Base-by-base conservation (phyloP, 2,113 vertebrate species). In the Eupsittula cactorum region DNA sequence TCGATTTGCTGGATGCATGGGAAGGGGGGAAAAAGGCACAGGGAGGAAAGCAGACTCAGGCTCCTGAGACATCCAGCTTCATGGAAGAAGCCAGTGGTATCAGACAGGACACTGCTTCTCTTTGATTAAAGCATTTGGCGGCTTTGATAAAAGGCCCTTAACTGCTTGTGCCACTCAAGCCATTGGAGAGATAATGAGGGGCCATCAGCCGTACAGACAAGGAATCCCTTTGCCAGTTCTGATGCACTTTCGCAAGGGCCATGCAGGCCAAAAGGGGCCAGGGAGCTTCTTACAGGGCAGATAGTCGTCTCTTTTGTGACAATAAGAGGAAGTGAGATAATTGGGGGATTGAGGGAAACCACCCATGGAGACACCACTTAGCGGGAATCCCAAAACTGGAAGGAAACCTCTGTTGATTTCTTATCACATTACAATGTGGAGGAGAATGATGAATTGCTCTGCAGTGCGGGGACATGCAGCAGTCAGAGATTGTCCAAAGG, bases 321-420 rank as follows among this genome's bases (percentile, higher is more conserved):
- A 98, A 98, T 98, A 95, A 97, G 88, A 98, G 98, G 98, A 98
- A 98, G 97, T 97, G 92, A 98, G 98, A 98, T 98, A 98, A 98
- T 73, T 71, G 93, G 89, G 88, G 92, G 44, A 96, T 93, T 89
- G 92, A 96, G 95, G 96, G 68, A 95, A 98, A 82, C 98, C 98
- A 98, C 98, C 98, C 98, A 98, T 77, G 90, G 95, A 98, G 97
- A 96, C 95, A 97, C 94, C 97, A 97, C 97, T 97, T 97, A 96
- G 78, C 33, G 91, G 94, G 98, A 86, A 97, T 98, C 98, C 98
- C 97, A 86, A 97, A 97, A 97, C 97, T 98, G 97, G 97, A 98
- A 98, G 98, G 98, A 98, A 98, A 95, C 91, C 97, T 97, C 76
- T 59, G 60, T 42, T 67, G 97, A 83, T 90, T 97, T 82, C 95